Evolutionary conservation across 2,113 vertebrate species (phyloP).

Genomic region (Percina caprodes): DNA sequence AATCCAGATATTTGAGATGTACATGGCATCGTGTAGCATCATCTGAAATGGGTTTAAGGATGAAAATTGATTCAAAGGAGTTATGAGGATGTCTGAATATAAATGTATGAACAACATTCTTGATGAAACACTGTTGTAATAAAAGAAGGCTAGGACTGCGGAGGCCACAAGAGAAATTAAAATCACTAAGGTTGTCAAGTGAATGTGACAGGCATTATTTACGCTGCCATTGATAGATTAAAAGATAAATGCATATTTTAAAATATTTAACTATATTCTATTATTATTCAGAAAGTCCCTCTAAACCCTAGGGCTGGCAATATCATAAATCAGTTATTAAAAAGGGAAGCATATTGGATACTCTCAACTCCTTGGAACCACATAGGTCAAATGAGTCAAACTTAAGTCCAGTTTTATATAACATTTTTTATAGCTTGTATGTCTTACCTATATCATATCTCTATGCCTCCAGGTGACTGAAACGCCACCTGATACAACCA

Average conservation of each 20-base stretch:
- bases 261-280: neutral
- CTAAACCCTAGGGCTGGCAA: too few species aligned
- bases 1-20: slow-evolving; percentile 32
- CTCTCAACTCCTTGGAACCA: too few species aligned
- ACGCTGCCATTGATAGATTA: slow-evolving; percentile 22
- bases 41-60: slow-evolving; percentile 17
- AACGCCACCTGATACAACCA: too few species aligned
- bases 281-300: too few species aligned
- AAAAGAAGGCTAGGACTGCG: slow-evolving; percentile 19
- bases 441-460: too few species aligned
- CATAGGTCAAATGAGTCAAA: too few species aligned
- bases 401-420: too few species aligned
- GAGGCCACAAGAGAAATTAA: slow-evolving; percentile 24
- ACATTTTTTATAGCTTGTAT: too few species aligned
- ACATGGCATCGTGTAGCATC: slow-evolving; percentile 6
- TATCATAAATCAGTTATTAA: too few species aligned
- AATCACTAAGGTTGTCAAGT: slow-evolving; percentile 27
- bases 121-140: slow-evolving; percentile 55
- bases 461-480: too few species aligned
- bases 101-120: slow-evolving; percentile 37
- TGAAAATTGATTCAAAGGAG: slow-evolving; percentile 49
- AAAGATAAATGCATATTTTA: slow-evolving; percentile 16
- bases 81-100: slow-evolving; percentile 46
- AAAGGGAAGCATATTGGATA: too few species aligned
- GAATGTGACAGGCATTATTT: slow-evolving; percentile 33